Conservation (phyloP, 2,113 vertebrate species). For the Ictalurus furcatus region DNA sequence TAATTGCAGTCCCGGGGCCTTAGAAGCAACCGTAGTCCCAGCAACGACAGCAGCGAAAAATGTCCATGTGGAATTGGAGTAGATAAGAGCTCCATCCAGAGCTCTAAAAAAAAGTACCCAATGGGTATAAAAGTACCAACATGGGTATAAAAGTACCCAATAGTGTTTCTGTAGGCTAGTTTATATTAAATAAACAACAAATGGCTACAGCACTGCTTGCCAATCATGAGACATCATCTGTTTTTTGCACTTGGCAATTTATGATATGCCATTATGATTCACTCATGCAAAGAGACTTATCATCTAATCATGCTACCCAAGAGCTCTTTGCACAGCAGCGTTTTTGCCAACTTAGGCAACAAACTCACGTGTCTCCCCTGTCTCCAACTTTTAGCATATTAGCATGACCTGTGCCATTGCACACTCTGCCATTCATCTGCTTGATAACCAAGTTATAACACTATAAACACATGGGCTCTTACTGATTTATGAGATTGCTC, state of each 20-base stretch:
- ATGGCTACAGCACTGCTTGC: background rate
- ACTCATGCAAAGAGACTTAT: background rate
- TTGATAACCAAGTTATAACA: background rate
- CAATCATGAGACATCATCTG: background rate
- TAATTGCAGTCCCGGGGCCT: no score
- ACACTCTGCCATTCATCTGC: background rate
- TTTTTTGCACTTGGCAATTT: background rate
- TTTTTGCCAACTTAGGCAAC: background rate
- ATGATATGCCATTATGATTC: background rate
- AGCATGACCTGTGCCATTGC: background rate
- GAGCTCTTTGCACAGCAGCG: background rate
- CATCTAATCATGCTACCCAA: background rate
- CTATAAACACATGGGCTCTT: background rate
- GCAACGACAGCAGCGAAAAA: no score
- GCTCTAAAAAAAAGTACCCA: no score
- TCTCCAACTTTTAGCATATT: background rate
- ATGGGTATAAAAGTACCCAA: background rate
- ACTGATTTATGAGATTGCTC: background rate
- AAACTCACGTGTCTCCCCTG: background rate
- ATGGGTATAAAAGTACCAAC: no score
- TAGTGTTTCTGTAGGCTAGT: background rate
- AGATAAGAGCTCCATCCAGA: no score
- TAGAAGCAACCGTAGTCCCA: no score
- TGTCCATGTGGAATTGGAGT: no score
- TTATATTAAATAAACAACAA: background rate